Evolutionary conservation across 2,888 invertebrate species (phyloP).

Genomic region (Cheilosia vulpina): DNA sequence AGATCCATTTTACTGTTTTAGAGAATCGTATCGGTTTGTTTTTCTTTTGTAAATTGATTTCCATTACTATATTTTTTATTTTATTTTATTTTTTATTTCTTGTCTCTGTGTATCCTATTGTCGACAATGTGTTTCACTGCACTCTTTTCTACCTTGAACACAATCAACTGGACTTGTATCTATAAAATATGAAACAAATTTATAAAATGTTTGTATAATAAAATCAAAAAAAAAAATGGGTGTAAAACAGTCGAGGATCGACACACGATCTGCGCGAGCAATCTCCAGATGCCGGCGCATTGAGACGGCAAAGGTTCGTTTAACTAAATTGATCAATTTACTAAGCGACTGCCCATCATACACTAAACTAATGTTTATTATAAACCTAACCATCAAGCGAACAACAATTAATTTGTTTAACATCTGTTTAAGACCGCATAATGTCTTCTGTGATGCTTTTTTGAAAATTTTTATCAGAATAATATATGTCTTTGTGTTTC

Average conservation of each 20-base stretch:
- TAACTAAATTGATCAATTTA: slow-evolving; percentile 68
- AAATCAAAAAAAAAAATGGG: slow-evolving; percentile 47
- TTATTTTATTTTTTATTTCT: slow-evolving; percentile 61
- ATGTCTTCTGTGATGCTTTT: slow-evolving; percentile 42
- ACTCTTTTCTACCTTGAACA: slow-evolving; percentile 68
- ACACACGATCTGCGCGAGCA: slow-evolving; percentile 90
- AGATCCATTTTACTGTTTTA: background rate
- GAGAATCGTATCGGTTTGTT: background rate
- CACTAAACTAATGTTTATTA: slow-evolving; percentile 51
- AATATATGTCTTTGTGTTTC: slow-evolving; percentile 20
- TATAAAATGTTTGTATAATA: slow-evolving; percentile 45
- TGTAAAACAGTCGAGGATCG: slow-evolving; percentile 87
- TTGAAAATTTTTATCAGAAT: slow-evolving; percentile 8
- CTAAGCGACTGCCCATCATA: slow-evolving; percentile 56
- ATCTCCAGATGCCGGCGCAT: slow-evolving; percentile 89
- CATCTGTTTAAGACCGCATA: slow-evolving; percentile 20
- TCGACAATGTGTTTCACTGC: slow-evolving; percentile 70
- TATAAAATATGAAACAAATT: slow-evolving; percentile 47
- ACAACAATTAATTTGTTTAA: slow-evolving; percentile 30
- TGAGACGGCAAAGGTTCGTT: slow-evolving; percentile 91
- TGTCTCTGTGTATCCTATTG: slow-evolving; percentile 67
- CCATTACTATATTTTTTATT: slow-evolving; percentile 57
- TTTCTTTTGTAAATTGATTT: slow-evolving; percentile 62
- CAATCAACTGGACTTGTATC: slow-evolving; percentile 66
- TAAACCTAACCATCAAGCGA: slow-evolving; percentile 37